Evolutionary conservation across 2,888 invertebrate genomes (phyloP).

Genomic region (Pandemis corylana): DNA sequence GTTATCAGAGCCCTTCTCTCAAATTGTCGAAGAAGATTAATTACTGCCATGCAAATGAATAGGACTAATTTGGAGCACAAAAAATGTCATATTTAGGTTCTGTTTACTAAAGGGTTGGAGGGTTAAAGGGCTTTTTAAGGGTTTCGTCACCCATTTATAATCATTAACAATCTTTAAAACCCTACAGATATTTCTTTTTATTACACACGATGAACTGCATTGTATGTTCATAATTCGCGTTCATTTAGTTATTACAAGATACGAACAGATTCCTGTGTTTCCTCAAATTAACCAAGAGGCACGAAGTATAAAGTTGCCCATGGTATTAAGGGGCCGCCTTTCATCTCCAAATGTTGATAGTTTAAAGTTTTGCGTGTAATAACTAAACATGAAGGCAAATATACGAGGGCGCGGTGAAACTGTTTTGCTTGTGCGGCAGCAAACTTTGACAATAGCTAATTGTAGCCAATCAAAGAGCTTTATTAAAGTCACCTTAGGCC

Average conservation of each 20-base stretch:
- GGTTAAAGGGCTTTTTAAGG: conserved; percentile 5
- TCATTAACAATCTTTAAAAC: background rate
- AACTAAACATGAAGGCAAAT: conserved; percentile 28
- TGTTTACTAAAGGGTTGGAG: conserved; percentile 12
- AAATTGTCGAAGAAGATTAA: conserved; percentile 76
- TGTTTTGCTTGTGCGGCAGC: conserved; percentile 25
- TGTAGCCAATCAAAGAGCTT: conserved; percentile 1
- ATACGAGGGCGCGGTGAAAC: conserved; percentile 14
- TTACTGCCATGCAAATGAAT: conserved; percentile 67
- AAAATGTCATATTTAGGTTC: conserved; percentile 35
- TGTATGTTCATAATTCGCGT: background rate
- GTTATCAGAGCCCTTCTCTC: conserved; percentile 65
- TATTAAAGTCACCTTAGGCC: background rate
- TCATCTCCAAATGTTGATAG: conserved; percentile 41
- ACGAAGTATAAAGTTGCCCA: conserved; percentile 32
- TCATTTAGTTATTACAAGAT: background rate
- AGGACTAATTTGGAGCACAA: conserved; percentile 33
- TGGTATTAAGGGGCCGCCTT: conserved; percentile 32
- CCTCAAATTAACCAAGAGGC: conserved; percentile 18
- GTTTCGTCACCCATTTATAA: background rate
- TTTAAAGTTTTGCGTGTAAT: conserved; percentile 40
- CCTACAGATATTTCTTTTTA: background rate
- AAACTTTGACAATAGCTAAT: conserved; percentile 21
- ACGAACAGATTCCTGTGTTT: background rate
- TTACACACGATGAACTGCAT: too few relatives aligned